Conservation (phyloP, 2,113 vertebrate genomes). For the Pampusana beccarii region DNA sequence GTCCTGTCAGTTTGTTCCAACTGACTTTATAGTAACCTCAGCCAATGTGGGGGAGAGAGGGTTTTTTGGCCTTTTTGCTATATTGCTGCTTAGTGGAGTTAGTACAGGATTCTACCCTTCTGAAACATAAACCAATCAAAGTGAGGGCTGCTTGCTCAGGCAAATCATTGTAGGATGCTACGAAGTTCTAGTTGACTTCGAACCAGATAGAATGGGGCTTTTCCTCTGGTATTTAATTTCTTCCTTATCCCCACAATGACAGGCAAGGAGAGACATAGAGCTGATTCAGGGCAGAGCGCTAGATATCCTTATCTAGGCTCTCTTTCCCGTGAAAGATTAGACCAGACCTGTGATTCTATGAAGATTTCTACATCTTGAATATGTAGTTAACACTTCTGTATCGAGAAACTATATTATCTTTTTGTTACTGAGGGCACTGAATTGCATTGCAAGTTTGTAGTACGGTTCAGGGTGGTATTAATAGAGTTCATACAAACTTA, state of each 20-base stretch:
- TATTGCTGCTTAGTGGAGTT: neutral
- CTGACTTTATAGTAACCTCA: neutral
- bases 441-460: neutral
- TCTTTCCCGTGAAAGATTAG: neutral
- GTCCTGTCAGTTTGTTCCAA: neutral
- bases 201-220: neutral
- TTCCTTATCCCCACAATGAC: neutral
- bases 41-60: accelerated
- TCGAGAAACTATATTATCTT: neutral
- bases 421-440: neutral
- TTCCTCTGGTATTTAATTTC: neutral
- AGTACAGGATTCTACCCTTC: neutral
- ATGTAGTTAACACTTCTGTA: neutral
- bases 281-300: neutral
- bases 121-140: neutral
- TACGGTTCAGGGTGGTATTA: neutral
- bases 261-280: neutral
- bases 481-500: neutral
- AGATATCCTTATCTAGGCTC: neutral
- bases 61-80: neutral
- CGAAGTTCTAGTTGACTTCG: neutral
- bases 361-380: neutral
- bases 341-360: neutral
- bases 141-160: neutral
- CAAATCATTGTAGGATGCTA: neutral